Evolutionary conservation across 2,888 invertebrate species (phyloP).

Genomic region (Ischnus inquisitorius): DNA sequence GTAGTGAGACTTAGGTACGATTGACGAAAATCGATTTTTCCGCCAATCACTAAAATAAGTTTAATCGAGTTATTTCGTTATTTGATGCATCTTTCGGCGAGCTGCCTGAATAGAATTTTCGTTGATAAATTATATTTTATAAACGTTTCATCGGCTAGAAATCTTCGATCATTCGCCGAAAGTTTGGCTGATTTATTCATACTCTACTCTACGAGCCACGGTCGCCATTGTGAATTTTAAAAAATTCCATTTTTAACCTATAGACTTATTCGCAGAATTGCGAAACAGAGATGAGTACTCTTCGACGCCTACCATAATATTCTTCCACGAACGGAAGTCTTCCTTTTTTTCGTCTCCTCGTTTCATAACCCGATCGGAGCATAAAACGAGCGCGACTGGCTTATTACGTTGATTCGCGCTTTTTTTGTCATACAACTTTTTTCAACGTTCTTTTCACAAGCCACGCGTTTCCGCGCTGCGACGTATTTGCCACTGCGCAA

Average conservation of each 20-base stretch:
- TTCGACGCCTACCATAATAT: slow-evolving; percentile 3
- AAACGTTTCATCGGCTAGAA: no score
- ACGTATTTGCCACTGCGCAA: slow-evolving; percentile 37
- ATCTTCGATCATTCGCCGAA: no score
- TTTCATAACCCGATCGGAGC: slow-evolving; percentile 53
- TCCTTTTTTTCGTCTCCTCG: slow-evolving; percentile 27
- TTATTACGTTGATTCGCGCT: slow-evolving; percentile 52
- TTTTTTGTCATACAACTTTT: slow-evolving; percentile 33
- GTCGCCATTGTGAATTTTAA: background rate
- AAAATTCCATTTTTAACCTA: background rate
- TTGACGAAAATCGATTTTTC: background rate
- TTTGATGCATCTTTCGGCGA: no score
- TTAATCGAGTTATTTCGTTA: no score
- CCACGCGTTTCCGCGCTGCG: slow-evolving; percentile 48
- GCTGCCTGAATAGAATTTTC: no score
- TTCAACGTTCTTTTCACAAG: slow-evolving; percentile 15
- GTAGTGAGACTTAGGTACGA: no score
- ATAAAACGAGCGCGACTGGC: slow-evolving; percentile 37
- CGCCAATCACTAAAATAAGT: no score
- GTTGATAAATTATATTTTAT: no score
- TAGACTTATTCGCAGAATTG: background rate
- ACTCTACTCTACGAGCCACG: background rate
- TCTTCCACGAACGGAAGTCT: slow-evolving; percentile 47
- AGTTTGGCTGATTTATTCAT: background rate
- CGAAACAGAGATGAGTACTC: background rate